Percentiles rank a stretch among this genome's conserved stretches.
Evolutionary conservation across 2,797 vertebrate species (phyloP).

Genomic region (Uromys caudimaculatus): DNA sequence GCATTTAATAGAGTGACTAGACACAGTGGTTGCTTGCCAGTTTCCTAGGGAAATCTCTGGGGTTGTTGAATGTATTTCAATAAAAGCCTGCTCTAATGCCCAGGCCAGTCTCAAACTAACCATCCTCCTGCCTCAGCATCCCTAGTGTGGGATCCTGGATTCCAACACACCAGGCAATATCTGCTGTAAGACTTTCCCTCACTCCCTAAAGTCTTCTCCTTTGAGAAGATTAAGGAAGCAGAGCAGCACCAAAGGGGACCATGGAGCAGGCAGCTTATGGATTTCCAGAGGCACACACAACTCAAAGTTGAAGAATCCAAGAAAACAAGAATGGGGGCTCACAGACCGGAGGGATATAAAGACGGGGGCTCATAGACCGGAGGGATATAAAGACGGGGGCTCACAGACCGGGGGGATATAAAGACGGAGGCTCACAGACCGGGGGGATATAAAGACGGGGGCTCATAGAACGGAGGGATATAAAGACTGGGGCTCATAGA

Average conservation of each 20-base stretch:
- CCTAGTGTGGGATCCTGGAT: not conserved
- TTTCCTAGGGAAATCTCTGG: not conserved
- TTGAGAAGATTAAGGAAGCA: not conserved
- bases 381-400: no score
- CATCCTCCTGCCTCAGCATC: not conserved
- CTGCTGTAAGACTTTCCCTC: not conserved
- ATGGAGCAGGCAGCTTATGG: not conserved
- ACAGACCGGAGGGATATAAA: no score
- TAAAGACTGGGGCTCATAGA: no score
- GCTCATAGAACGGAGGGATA: no score
- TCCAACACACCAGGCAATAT: not conserved
- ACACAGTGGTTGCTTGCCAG: not conserved
- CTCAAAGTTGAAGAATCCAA: not conserved
- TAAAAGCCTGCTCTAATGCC: not conserved
- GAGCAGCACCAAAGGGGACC: not conserved
- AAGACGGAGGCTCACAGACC: no score
- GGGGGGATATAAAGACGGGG: no score
- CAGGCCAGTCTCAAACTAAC: not conserved
- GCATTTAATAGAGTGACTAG: not conserved
- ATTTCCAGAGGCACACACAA: not conserved
- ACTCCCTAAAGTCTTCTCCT: not conserved
- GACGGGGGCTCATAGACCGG: no score
- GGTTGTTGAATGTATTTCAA: not conserved
- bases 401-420: no score
- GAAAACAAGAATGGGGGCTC: not conserved